Evolutionary conservation across 2,113 vertebrate genomes (phyloP), one percentile per base, ranked within the genome.

Genomic region (Chionomys nivalis): DNA sequence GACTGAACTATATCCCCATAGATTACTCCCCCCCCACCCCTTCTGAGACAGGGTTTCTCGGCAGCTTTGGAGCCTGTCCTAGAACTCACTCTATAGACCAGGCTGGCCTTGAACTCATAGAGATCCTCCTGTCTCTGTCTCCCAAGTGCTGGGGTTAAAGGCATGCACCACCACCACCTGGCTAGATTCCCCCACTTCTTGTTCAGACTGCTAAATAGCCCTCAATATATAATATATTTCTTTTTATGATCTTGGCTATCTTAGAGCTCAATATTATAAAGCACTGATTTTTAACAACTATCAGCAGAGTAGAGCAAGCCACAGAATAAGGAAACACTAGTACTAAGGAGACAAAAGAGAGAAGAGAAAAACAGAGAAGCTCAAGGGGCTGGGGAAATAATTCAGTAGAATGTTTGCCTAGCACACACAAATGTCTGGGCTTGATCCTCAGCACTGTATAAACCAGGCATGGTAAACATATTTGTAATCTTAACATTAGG

Each of bases 211-310:
- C 94, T 28, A 91, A 89, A 95, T 78, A 86, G 93, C 16, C 36
- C 55, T 97, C 63, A 83, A 76, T 0, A 92, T 72, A 88, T 68
- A 76, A 97, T 63, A 81, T 63, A 58, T 55, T 61, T 39, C 79
- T 82, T 39, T 61, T 82, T 39, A 82, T 82, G 89, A 87, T 28
- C 28, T 88, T 87, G 82, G 52, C 11, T 87, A 93, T 88, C 94
- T 96, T 55, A 78, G 89, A 96, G 78, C 83, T 96, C 49, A 91
- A 92, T 28, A 85, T 86, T 89, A 87, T 13, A 97, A 94, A 87
- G n/a, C 55, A 93, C 36, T 93, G 52, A 76, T 76, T 86, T 96
- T 68, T 44, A 61, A 63, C 58, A 63, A 85, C 13, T 44, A 65
- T 11, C n/a, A 65, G 39, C 61, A 31, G 10, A 44, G 52, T 28